Evolutionary conservation across 2,888 invertebrate species (phyloP), one percentile per base, ranked within the genome.

Genomic region (Nomada fucata): DNA sequence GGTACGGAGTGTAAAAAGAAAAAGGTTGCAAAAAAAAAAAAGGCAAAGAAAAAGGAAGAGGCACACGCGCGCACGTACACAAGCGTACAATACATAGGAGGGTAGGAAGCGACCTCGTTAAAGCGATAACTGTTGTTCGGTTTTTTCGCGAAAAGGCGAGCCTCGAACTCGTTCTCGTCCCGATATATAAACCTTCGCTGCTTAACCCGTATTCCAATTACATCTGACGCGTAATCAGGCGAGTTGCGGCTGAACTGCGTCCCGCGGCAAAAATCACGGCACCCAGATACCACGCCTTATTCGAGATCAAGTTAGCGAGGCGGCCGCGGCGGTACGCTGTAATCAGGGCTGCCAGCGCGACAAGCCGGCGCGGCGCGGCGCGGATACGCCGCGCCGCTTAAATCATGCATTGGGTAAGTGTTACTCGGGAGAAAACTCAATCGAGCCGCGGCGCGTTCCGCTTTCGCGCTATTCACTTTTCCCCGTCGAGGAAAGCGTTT

Each of bases 201-300:
- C 67, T 85, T 86, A 85, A 85, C 86, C 85, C 75, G 70, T 79
- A 85, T 85, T 76, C 75, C 82, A 85, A 85, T 85, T 74, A 79
- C 86, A 83, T 83, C 71, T 53, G 70, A 57, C 71, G 76, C 67
- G 68, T 71, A 76, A 83, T 86, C 83, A 83, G 71, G 60, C 78
- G 69, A 44, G 29, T 57, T 47, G 71, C 70, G 74, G 82, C 69
- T 59, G 47, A 44, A 82, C 68, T 59, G 83, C 83, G 76, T 69
- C 73, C 64, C 63, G 68, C 2, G 13, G 23, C 55, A 81, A 79
- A 81, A 73, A 76, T 60, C n/a, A 26, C 63, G 64, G 73, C 57
- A 73, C 69, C 79, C 79, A 79, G 79, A 79, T 81, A 60, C 80
- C 80, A 70, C 80, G 69, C 69, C 80, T 79, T 79, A 73, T 70